Base-by-base conservation (phyloP, 2,888 invertebrate species). In the Agriopis aurantiaria region DNA sequence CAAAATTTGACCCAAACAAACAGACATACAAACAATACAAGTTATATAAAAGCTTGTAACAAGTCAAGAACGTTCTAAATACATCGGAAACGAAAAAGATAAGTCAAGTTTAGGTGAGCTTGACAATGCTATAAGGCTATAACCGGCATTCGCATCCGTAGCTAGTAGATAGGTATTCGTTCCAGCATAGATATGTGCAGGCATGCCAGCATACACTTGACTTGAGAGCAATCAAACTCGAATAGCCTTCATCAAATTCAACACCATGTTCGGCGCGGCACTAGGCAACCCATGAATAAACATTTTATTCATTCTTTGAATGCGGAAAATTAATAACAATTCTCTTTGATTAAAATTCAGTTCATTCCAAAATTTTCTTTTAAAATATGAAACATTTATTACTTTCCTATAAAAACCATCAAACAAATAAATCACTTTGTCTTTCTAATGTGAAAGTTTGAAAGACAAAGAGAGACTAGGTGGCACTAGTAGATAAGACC, bases 171-270 rank as follows among this genome's bases (percentile, higher is more conserved):
- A 9, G 33, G 33, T 33, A 53, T 33, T 40, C 40, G 33, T 23
- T 8, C 8, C 14, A 23, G 58, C 58, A 46, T 23, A 11, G 23
- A 58, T 11, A 49, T 56, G 48, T 56, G 52, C 52, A 52, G 11
- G 17, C 61, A 62, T 43, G 52, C 52, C 43, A 8, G 17, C 61
- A 62, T 43, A 43, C 49, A 58, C 58, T 58, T 11, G 46, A 58
- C 46, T 58, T 11, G 23, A 10, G 58, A 46, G 58, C 58, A 23
- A 58, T 58, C 58, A 58, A 58, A 46, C 23, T 11, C 45, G 3
- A 62, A 52, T 52, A 62, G n/a, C 41, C 8, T 12, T 62, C 14
- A 46, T 49, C 14, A 43, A 45, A 62, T 62, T 62, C 61, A 45
- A 12, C 17, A 45, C 45, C 61, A 62, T 52, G 61, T 43, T 12